phyloP scores from a whole-genome alignment of 2,113 vertebrate species.

The Brachypteracias leptosomus region DNA sequence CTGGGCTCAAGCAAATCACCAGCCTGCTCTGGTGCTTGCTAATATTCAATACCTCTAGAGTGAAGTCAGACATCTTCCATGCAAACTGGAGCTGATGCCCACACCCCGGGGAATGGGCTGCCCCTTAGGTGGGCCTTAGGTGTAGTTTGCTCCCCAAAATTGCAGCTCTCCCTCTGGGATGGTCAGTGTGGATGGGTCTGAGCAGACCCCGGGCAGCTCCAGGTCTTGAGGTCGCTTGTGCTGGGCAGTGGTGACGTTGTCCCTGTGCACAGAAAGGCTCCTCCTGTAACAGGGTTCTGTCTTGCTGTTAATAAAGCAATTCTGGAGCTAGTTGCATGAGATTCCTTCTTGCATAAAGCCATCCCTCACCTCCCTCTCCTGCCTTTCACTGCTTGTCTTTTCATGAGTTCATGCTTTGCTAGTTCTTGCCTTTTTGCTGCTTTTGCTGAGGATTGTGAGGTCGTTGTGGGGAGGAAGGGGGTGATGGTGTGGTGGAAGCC shows the following conservation, averaged over 20 bases:
- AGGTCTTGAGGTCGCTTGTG: background rate
- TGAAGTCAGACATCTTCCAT: background rate
- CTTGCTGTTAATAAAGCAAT: background rate
- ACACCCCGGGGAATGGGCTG: rapidly evolving
- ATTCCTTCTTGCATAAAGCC: background rate
- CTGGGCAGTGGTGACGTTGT: background rate
- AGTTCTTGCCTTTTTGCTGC: background rate
- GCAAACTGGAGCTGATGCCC: background rate
- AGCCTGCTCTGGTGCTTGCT: background rate
- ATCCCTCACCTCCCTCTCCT: background rate
- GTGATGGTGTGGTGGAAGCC: background rate
- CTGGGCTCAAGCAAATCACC: background rate
- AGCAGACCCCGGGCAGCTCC: background rate
- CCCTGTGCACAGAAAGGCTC: background rate
- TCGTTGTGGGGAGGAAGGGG: background rate
- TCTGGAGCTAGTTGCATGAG: background rate
- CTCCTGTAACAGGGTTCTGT: background rate
- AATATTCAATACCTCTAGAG: background rate
- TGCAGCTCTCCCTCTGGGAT: background rate
- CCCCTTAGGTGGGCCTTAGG: background rate
- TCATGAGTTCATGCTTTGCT: background rate
- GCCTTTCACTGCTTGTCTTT: background rate
- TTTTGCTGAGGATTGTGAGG: background rate
- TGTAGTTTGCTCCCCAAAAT: background rate
- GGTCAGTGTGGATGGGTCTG: background rate